Base-by-base conservation (phyloP, 1,140 invertebrate species). In the Eufriesea mexicana region DNA sequence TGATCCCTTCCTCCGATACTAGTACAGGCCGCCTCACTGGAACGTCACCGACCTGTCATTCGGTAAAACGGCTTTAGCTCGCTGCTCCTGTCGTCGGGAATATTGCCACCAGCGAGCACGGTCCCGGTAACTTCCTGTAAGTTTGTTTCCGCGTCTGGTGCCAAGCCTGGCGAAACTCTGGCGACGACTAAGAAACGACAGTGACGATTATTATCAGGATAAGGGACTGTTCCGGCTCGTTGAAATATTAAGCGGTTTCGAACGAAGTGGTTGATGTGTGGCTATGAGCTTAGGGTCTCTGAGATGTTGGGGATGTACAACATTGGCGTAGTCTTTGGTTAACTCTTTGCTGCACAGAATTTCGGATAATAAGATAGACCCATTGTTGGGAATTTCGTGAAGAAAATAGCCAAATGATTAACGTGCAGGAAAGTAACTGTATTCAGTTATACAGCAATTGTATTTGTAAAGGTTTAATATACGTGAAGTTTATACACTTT, bases 1-100 rank as follows among this genome's bases (percentile, higher is more conserved):
- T 28, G 76, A 79, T 76, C 73, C 51, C 55, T 72, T 47, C 57
- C 59, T 49, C 42, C 51, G 64, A 67, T 18, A 68, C 47, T 71
- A 64, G 61, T n/a, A 9, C n/a, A 20, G 25, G 20, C 18, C 2
- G 23, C 68, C 51, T 12, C 49, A 14, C 68, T 64, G 79, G 35
- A 57, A 78, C 62, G 74, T 85, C 86, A 79, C 74, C 68, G 55
- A 49, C 25, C 75, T 85, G 84, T 89, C 87, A 88, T 67, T 71
- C 75, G 67, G 54, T 51, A 57, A 83, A 85, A 89, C 87, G 72
- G 71, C 75, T 76, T 76, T 76, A 88, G 75, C 49, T 73, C 62
- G 61, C 62, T 59, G 16, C 70, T 75, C 84, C 71, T 25, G 54
- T 82, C 82, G 47, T 16, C 55, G 45, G 18, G 57, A 64, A 83